phyloP scores from a whole-genome alignment of 2,888 invertebrate genomes.

The Suillia variegata region DNA sequence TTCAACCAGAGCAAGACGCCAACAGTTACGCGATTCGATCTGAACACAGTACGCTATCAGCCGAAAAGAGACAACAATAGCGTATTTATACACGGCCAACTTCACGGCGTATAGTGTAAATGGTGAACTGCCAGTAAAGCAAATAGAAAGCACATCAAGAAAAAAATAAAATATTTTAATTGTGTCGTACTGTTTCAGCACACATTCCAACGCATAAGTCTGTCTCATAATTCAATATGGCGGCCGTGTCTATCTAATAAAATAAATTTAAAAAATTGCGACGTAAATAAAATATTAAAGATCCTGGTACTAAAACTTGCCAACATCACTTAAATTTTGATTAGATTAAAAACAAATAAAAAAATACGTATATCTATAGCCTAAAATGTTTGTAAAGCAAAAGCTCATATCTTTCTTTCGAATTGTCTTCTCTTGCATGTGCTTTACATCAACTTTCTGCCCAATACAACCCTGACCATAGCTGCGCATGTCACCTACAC shows the following conservation, averaged over 20 bases:
- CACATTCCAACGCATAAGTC: constrained; percentile 7
- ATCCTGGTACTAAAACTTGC: no score
- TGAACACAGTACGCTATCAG: not conserved
- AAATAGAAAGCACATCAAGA: constrained; percentile 20
- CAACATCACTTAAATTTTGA: no score
- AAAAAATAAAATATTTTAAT: constrained; percentile 10
- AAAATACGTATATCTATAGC: no score
- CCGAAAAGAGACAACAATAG: constrained; percentile 31
- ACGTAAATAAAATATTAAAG: constrained; percentile 1
- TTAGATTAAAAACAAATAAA: no score
- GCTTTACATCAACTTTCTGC: no score
- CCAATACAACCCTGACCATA: constrained; percentile 1
- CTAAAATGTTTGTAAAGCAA: no score
- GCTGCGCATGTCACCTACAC: not conserved
- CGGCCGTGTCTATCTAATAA: constrained; percentile 14
- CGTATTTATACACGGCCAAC: constrained; percentile 37
- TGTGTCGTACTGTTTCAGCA: constrained; percentile 23
- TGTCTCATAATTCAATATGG: constrained; percentile 31
- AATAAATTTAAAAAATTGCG: not conserved
- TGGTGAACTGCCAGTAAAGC: constrained; percentile 38
- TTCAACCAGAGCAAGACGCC: not conserved
- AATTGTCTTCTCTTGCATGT: no score
- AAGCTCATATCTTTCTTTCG: no score
- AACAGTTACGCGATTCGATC: not conserved
- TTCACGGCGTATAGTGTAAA: constrained; percentile 38